These are phyloP conservation scores for Arizona elegans DNA, from an alignment of 2,113 vertebrate genomes.

Conservation along the genomic window DNA sequence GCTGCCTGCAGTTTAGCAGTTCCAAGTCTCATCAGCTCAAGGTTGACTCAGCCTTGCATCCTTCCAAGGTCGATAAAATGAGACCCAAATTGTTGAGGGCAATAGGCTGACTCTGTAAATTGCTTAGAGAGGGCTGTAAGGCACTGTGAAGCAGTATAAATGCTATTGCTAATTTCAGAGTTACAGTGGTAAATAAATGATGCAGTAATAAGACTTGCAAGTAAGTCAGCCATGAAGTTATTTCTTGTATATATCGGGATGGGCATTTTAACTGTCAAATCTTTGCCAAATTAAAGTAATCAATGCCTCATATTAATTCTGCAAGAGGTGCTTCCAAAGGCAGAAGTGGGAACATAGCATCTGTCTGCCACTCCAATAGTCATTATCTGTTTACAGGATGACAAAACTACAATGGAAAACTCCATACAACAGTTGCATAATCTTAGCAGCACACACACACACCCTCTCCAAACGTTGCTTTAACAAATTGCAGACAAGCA, in stretches of 20 bases:
- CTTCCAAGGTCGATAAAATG: too few relatives aligned
- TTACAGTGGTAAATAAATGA: background rate
- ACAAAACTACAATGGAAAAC: background rate
- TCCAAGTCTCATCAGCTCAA: too few relatives aligned
- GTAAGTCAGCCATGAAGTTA: background rate
- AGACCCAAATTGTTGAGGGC: too few relatives aligned
- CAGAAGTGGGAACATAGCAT: background rate
- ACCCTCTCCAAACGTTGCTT: background rate
- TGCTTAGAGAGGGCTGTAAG: too few relatives aligned
- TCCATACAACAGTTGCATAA: background rate
- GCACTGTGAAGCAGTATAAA: too few relatives aligned
- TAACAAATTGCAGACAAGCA: background rate
- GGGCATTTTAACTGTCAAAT: background rate
- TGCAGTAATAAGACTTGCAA: background rate
- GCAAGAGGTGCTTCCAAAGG: background rate
- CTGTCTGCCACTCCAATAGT: background rate
- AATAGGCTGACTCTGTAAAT: too few relatives aligned
- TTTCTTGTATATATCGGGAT: background rate
- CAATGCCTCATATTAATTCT: background rate
- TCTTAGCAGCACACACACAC: background rate
- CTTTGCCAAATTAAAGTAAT: background rate
- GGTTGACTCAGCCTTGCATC: too few relatives aligned
- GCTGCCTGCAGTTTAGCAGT: too few relatives aligned
- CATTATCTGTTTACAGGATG: background rate
- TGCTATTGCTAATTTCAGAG: background rate